Percentiles rank a stretch among this genome's conserved stretches.
Conservation (phyloP, 2,888 invertebrate genomes). For the Eupithecia dodoneata region DNA sequence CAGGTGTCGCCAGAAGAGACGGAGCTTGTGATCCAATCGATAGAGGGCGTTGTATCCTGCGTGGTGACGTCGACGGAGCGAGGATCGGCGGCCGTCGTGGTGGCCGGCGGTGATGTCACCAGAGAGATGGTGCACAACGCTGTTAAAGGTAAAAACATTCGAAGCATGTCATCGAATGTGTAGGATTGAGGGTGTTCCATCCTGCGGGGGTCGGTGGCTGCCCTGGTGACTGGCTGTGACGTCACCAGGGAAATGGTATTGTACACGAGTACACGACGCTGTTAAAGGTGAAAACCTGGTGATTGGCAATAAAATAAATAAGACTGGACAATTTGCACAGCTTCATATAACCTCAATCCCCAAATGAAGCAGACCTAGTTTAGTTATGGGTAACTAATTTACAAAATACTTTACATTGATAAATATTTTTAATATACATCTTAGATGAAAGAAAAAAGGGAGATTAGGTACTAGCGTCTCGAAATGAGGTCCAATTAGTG, state of each 20-base stretch:
- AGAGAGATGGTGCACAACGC: neutral
- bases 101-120: neutral
- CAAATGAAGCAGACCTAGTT: too few species aligned
- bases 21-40: constrained; percentile 1
- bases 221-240: neutral
- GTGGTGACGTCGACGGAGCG: neutral
- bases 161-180: neutral
- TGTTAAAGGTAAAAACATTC: neutral
- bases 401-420: too few species aligned
- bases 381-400: neutral
- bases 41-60: neutral
- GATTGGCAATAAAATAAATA: neutral
- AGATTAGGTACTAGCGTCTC: too few species aligned
- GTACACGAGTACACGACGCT: neutral
- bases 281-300: neutral
- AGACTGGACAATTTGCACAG: too few species aligned
- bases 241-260: neutral
- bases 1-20: constrained; percentile 3
- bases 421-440: too few species aligned
- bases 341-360: too few species aligned
- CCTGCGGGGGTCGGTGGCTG: neutral
- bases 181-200: neutral
- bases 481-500: too few species aligned
- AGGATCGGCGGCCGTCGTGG: neutral
- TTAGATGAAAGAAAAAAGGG: too few species aligned